Percentiles rank a stretch among this genome's conserved stretches.
Conservation (phyloP, 2,113 vertebrate genomes). For the Fregetta grallaria region DNA sequence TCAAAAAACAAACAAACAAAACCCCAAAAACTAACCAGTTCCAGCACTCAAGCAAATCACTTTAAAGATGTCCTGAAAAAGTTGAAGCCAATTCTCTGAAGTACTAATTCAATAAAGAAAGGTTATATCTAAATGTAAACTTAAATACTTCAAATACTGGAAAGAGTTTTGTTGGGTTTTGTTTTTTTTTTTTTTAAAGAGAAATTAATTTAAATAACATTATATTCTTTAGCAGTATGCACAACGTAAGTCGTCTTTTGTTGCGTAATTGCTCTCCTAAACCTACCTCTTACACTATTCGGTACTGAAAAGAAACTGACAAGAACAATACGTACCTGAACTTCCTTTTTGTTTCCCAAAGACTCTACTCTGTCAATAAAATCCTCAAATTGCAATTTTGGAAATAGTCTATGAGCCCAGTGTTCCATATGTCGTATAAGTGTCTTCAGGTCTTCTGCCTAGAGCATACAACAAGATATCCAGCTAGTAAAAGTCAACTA, state of each 20-base stretch:
- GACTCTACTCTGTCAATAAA: constrained; percentile 88
- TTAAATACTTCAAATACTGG: not conserved
- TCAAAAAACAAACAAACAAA: not conserved
- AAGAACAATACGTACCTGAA: constrained; percentile 81
- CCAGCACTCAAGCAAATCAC: not conserved
- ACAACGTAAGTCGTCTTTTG: not conserved
- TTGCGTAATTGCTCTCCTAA: not conserved
- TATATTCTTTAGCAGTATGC: not conserved
- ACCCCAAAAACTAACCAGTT: not conserved
- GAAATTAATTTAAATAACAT: not conserved
- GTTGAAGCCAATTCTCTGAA: not conserved
- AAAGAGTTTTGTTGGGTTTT: not conserved
- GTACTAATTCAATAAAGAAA: not conserved
- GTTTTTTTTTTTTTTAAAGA: not conserved
- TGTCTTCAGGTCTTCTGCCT: constrained; percentile 87
- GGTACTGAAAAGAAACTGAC: not conserved
- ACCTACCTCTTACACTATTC: not conserved
- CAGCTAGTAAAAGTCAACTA: not conserved
- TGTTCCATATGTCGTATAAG: constrained; percentile 93
- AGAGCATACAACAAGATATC: not conserved
- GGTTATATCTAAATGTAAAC: not conserved
- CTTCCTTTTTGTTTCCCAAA: constrained; percentile 91
- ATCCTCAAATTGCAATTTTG: constrained; percentile 93
- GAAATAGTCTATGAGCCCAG: constrained; percentile 94
- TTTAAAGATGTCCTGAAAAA: not conserved